phyloP scores from a whole-genome alignment of 2,797 vertebrate genomes.

The Chelidonichthys spinosus region DNA sequence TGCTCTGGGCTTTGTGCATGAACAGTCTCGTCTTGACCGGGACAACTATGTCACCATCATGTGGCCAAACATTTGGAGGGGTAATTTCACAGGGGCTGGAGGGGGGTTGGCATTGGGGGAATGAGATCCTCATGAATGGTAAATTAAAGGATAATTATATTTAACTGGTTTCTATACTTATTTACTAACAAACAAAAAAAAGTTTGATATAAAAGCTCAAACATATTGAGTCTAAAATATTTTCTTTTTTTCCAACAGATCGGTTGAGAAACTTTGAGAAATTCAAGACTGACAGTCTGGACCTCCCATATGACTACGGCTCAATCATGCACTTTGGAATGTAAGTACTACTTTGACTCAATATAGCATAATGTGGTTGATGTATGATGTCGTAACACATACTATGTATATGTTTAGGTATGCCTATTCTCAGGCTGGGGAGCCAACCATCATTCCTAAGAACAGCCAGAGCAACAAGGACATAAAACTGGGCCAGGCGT shows the following conservation, averaged over 20 bases:
- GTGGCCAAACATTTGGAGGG: constrained; percentile 91
- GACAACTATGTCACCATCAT: constrained; percentile 91
- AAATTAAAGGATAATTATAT: constrained; percentile 8
- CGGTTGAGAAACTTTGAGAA: constrained; percentile 88
- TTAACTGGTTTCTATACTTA: background rate
- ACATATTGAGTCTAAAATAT: background rate
- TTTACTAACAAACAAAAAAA: background rate
- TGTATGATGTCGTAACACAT: background rate
- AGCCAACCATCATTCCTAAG: constrained; percentile 83
- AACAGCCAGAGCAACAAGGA: constrained; percentile 52
- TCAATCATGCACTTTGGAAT: constrained; percentile 93
- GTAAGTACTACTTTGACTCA: constrained; percentile 73
- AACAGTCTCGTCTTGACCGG: constrained; percentile 90
- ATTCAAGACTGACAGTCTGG: constrained; percentile 86
- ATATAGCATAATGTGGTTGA: background rate
- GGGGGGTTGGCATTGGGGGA: background rate
- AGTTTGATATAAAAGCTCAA: background rate
- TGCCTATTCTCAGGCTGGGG: constrained; percentile 83
- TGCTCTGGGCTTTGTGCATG: constrained; percentile 89
- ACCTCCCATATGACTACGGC: constrained; percentile 88
- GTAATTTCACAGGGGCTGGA: constrained; percentile 70
- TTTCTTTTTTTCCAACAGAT: constrained; percentile 68
- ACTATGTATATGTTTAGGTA: constrained; percentile 68
- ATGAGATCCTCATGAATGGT: background rate
- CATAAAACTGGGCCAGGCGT: constrained; percentile 77